These are phyloP conservation scores for Ceriagrion tenellum DNA, from an alignment of 2,888 invertebrate genomes.

Conservation along the genomic window DNA sequence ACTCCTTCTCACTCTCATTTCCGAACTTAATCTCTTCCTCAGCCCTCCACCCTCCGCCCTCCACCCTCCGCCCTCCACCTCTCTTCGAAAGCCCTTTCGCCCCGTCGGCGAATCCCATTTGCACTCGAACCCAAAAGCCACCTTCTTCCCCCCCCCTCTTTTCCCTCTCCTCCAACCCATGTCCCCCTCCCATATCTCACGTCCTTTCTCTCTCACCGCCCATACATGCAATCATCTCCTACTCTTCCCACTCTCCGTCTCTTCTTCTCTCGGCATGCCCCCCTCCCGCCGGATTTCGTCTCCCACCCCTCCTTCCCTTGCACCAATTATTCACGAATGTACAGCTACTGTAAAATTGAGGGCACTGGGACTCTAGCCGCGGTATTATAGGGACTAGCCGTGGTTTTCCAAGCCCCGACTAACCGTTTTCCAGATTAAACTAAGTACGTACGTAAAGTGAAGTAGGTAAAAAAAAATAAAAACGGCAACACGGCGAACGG, in stretches of 20 bases:
- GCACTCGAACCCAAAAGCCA: not conserved
- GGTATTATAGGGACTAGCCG: too few relatives aligned
- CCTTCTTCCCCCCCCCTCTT: not conserved
- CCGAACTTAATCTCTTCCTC: constrained; percentile 22
- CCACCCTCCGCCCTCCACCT: not conserved
- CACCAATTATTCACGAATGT: too few relatives aligned
- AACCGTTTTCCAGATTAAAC: too few relatives aligned
- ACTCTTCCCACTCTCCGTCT: not conserved
- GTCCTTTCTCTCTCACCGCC: not conserved
- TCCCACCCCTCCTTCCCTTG: too few relatives aligned
- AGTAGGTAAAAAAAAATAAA: too few relatives aligned
- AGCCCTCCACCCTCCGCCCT: too few relatives aligned
- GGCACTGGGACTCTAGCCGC: too few relatives aligned
- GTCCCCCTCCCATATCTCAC: not conserved
- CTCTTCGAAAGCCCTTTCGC: constrained; percentile 26
- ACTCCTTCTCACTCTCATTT: not conserved
- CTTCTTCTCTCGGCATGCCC: not conserved
- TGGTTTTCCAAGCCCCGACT: too few relatives aligned
- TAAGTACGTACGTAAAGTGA: too few relatives aligned
- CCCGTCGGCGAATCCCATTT: constrained; percentile 6
- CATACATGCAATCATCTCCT: not conserved
- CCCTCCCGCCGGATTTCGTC: too few relatives aligned
- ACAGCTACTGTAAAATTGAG: too few relatives aligned
- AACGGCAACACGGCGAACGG: too few relatives aligned
- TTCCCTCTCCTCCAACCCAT: not conserved